phyloP scores from a whole-genome alignment of 30 jellyfish, hydroid and myxozoan genomes.

The Turritopsis rubra region DNA sequence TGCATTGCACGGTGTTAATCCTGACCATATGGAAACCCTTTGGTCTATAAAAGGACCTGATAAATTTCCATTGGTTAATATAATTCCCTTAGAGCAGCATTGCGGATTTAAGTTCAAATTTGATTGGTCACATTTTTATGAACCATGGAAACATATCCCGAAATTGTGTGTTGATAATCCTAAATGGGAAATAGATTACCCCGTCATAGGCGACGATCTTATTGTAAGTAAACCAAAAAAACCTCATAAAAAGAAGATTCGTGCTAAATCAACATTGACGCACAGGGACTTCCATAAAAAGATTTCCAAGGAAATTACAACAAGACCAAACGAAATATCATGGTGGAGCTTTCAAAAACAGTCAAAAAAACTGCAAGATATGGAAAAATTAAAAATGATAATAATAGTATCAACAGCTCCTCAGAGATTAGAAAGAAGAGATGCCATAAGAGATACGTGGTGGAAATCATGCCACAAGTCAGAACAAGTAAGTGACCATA shows the following conservation, averaged over 20 bases:
- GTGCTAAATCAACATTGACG: not conserved
- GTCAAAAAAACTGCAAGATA: not conserved
- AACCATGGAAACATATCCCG: constrained; percentile 64
- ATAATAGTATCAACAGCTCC: constrained; percentile 12
- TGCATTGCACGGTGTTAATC: constrained; percentile 74
- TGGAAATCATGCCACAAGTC: not conserved
- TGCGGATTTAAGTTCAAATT: not conserved
- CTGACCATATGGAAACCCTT: constrained; percentile 42
- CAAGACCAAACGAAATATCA: not conserved
- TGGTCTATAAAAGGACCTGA: constrained; percentile 30
- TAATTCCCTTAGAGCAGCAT: not conserved
- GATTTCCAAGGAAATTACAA: not conserved
- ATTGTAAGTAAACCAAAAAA: not conserved
- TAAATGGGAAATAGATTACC: constrained; percentile 47
- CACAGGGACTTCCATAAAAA: not conserved
- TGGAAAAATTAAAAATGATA: not conserved
- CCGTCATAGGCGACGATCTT: not conserved
- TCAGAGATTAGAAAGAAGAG: not conserved
- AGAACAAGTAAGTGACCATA: not conserved
- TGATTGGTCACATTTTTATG: constrained; percentile 30
- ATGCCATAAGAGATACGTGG: constrained; percentile 9
- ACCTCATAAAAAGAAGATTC: not conserved
- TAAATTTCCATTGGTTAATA: not conserved
- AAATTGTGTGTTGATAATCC: constrained; percentile 51
- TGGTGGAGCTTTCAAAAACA: not conserved